phyloP scores from a whole-genome alignment of 2,113 vertebrate genomes.

The Pimephales promelas region DNA sequence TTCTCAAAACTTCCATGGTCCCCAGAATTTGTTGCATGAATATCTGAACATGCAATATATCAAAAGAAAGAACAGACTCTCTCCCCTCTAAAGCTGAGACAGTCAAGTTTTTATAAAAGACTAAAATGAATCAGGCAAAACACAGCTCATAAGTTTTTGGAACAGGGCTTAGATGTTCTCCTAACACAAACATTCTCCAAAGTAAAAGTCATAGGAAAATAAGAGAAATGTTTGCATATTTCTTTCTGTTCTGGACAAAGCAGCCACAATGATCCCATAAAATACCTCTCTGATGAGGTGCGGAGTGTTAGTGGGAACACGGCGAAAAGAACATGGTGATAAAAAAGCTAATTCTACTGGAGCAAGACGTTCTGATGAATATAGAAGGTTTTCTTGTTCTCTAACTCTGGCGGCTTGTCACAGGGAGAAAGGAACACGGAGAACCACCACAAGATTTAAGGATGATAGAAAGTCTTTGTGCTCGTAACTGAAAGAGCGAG shows the following conservation, averaged over 20 bases:
- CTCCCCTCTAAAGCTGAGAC: too few relatives aligned
- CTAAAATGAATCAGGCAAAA: not conserved
- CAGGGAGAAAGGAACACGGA: constrained; percentile 42
- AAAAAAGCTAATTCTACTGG: constrained; percentile 28
- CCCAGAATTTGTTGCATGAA: too few relatives aligned
- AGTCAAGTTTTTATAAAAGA: too few relatives aligned
- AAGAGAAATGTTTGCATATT: constrained; percentile 25
- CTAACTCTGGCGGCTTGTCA: constrained; percentile 7
- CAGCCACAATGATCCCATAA: constrained; percentile 21
- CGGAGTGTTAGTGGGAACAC: constrained; percentile 31
- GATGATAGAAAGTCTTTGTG: not conserved
- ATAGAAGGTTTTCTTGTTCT: constrained; percentile 23
- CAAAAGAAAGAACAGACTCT: too few relatives aligned
- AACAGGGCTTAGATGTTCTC: constrained; percentile 19
- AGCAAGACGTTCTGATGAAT: constrained; percentile 44
- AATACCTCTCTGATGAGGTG: constrained; percentile 25
- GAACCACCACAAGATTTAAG: constrained; percentile 22
- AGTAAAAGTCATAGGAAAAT: not conserved
- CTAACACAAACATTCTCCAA: constrained; percentile 33
- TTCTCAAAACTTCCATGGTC: too few relatives aligned
- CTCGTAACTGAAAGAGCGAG: not conserved
- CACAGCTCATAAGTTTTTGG: not conserved
- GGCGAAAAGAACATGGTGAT: constrained; percentile 21
- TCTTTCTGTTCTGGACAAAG: constrained; percentile 17
- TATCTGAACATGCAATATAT: too few relatives aligned